Percentiles rank a stretch among this genome's conserved stretches.
phyloP scores from a whole-genome alignment of 2,888 invertebrate species.

The Piscicola geometra region DNA sequence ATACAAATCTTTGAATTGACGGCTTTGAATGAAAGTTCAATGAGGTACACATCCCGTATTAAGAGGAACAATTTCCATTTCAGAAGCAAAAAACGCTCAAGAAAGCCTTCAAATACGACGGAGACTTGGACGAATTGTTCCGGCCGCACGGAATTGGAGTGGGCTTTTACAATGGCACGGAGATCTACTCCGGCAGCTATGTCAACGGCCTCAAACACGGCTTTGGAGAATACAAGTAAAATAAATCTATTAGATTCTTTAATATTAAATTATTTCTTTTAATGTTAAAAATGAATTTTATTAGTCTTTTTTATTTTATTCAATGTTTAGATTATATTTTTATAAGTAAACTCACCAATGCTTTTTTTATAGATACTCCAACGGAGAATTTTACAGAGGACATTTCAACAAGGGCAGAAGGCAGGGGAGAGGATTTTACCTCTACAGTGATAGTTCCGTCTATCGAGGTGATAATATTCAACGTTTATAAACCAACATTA shows the following conservation, averaged over 20 bases:
- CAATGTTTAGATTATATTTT: too few species aligned
- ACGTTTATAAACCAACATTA: too few species aligned
- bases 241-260: not conserved
- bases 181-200: not conserved
- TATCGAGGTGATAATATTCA: too few species aligned
- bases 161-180: not conserved
- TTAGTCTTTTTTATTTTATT: not conserved
- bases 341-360: not conserved
- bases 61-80: too few species aligned
- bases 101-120: constrained; percentile 16
- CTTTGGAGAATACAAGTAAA: constrained; percentile 8
- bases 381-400: constrained; percentile 1
- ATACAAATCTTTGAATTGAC: too few species aligned
- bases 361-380: not conserved
- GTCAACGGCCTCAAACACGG: not conserved
- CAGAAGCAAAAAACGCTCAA: too few species aligned
- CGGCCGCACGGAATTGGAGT: constrained; percentile 1
- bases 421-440: not conserved
- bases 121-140: constrained; percentile 5
- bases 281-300: too few species aligned
- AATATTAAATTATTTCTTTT: not conserved
- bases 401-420: constrained; percentile 1
- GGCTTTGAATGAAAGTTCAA: too few species aligned
- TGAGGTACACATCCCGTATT: too few species aligned
- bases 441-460: not conserved